Evolutionary conservation across 2,113 vertebrate species (phyloP).

Genomic region (Lophochroa leadbeateri): DNA sequence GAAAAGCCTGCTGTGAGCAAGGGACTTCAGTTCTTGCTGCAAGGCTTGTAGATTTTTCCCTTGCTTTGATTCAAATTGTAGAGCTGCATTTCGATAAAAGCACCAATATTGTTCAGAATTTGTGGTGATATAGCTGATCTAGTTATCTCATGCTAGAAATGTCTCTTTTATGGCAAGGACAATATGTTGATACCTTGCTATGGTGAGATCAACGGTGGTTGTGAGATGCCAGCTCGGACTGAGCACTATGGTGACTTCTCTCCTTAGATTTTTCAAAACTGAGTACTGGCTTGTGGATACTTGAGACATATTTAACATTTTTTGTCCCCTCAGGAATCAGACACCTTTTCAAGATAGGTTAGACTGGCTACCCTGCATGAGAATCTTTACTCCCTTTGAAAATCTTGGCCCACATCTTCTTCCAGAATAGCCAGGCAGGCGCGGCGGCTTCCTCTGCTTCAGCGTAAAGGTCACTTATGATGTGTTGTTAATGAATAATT

Average conservation of each 20-base stretch:
- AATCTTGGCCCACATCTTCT: not conserved
- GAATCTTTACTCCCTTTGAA: not conserved
- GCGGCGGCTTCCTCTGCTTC: not conserved
- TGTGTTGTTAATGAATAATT: slow-evolving; percentile 55
- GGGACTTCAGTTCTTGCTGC: not conserved
- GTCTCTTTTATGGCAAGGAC: not conserved
- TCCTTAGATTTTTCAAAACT: not conserved
- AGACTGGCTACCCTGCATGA: not conserved
- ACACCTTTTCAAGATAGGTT: not conserved
- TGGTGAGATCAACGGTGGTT: not conserved
- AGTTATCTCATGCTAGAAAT: not conserved
- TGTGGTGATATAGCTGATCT: not conserved
- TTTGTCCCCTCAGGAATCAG: not conserved
- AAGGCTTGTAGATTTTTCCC: not conserved
- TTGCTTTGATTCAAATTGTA: not conserved
- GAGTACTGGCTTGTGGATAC: not conserved
- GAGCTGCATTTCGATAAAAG: not conserved
- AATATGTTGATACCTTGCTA: not conserved
- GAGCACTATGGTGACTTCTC: not conserved
- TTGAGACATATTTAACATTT: not conserved
- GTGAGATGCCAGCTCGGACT: not conserved
- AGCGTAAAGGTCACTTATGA: slow-evolving; percentile 24
- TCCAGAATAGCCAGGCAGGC: not conserved
- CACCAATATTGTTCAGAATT: not conserved
- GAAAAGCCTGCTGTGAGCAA: not conserved